A percentile compares a stretch with the other conserved stretches of the same genome.
Conservation (phyloP, 1,140 invertebrate species). For the Drosophila quadrilineata region DNA sequence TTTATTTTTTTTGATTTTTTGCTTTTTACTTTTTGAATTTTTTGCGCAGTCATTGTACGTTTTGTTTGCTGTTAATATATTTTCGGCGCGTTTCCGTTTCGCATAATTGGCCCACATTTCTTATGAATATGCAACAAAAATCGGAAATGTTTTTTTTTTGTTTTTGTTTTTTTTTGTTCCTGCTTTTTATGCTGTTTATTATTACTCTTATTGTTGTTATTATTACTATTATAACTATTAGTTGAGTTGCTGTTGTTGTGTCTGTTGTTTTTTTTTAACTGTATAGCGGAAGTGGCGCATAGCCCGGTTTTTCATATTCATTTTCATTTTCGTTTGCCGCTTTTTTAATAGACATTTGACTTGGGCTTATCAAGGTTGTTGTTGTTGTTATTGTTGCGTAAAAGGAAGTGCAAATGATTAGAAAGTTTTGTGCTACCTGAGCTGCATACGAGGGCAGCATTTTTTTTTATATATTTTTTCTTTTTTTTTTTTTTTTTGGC, state of each 20-base stretch:
- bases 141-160: slow-evolving; percentile 55
- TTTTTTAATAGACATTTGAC: slow-evolving; percentile 11
- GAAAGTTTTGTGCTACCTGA: slow-evolving; percentile 55
- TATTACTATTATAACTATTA: slow-evolving; percentile 27
- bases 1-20: no score
- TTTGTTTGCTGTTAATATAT: slow-evolving; percentile 24
- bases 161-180: background rate
- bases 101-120: slow-evolving; percentile 76
- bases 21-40: no score
- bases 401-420: slow-evolving; percentile 77
- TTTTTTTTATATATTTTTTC: background rate
- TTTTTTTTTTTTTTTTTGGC: no score
- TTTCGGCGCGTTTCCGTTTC: slow-evolving; percentile 50
- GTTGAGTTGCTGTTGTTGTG: background rate
- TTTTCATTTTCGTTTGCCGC: slow-evolving; percentile 56
- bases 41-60: slow-evolving; percentile 53
- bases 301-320: slow-evolving; percentile 50
- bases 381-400: slow-evolving; percentile 77
- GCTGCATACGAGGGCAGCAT: slow-evolving; percentile 36
- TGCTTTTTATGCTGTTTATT: background rate
- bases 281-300: slow-evolving; percentile 59
- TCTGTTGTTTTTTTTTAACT: slow-evolving; percentile 38
- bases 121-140: slow-evolving; percentile 66
- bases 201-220: slow-evolving; percentile 3
- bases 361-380: slow-evolving; percentile 68